phyloP scores from a whole-genome alignment of 2,113 vertebrate species.

The Pachypanchax playfairii region DNA sequence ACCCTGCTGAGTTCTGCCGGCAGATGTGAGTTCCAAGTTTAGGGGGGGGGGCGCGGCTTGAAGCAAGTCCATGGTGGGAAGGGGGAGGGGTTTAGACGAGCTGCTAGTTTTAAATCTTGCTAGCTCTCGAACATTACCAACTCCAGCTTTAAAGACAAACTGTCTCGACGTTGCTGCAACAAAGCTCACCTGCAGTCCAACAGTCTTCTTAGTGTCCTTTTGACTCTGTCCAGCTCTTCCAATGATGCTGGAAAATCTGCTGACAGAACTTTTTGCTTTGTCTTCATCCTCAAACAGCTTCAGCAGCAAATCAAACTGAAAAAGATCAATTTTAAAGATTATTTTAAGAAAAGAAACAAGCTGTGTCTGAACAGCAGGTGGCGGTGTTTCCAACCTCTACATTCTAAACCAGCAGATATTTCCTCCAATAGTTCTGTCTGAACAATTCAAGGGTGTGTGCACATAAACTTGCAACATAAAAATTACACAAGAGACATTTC shows the following conservation, averaged over 20 bases:
- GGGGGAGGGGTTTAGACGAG: too few species aligned
- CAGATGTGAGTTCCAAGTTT: too few species aligned
- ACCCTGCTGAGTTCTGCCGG: too few species aligned
- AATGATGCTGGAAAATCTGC: constrained; percentile 68
- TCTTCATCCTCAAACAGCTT: constrained; percentile 91
- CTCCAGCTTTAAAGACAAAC: too few species aligned
- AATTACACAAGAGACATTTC: constrained; percentile 2
- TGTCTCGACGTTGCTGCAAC: too few species aligned
- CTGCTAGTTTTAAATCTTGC: too few species aligned
- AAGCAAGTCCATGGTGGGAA: too few species aligned
- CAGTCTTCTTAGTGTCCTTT: constrained; percentile 92
- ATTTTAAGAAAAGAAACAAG: background rate
- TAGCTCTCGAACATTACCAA: too few species aligned
- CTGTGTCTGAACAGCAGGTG: constrained; percentile 58
- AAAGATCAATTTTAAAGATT: background rate
- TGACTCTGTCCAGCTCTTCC: constrained; percentile 76
- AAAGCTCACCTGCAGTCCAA: constrained; percentile 90
- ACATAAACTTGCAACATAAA: constrained; percentile 26
- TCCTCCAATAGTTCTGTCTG: constrained; percentile 55
- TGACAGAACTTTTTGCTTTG: constrained; percentile 74
- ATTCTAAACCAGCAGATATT: too few species aligned
- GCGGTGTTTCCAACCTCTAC: constrained; percentile 52
- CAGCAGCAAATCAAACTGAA: constrained; percentile 88
- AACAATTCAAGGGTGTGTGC: constrained; percentile 63
- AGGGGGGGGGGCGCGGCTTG: too few species aligned